A percentile compares a stretch with the other conserved stretches of the same genome.
Evolutionary conservation across 2,797 vertebrate genomes (phyloP).

Genomic region (Ataeniobius toweri): DNA sequence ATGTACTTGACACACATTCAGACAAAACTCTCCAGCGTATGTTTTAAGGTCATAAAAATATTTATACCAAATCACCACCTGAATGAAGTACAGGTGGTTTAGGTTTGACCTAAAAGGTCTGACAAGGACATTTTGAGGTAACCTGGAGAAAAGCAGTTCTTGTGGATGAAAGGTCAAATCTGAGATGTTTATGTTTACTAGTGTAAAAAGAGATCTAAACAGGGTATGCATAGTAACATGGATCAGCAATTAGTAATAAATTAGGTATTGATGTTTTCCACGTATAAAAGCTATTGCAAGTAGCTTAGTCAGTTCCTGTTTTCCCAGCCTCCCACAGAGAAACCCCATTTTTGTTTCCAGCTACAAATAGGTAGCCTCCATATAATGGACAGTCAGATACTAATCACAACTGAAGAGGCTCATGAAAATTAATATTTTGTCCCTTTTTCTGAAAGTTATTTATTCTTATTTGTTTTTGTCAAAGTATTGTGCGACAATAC

Average conservation of each 20-base stretch:
- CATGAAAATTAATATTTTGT: constrained; percentile 18
- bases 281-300: constrained; percentile 27
- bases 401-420: constrained; percentile 29
- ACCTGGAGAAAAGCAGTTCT: not conserved
- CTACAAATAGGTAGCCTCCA: constrained; percentile 35
- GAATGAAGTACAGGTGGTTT: not conserved
- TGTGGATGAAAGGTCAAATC: not conserved
- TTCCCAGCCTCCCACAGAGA: constrained; percentile 23
- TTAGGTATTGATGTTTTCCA: constrained; percentile 27
- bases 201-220: not conserved
- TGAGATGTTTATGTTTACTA: not conserved
- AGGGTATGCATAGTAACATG: constrained; percentile 7
- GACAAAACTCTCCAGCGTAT: not conserved
- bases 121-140: not conserved
- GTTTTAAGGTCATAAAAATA: not conserved
- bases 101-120: not conserved
- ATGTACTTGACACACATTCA: no score
- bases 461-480: constrained; percentile 48
- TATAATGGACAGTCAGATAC: constrained; percentile 38
- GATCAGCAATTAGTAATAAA: constrained; percentile 1
- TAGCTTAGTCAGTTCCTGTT: constrained; percentile 22
- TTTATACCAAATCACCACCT: not conserved
- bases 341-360: constrained; percentile 32
- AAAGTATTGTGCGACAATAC: constrained; percentile 50
- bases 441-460: constrained; percentile 26